Evolutionary conservation across 2,113 vertebrate genomes (phyloP).

Genomic region (Athene cunicularia): DNA sequence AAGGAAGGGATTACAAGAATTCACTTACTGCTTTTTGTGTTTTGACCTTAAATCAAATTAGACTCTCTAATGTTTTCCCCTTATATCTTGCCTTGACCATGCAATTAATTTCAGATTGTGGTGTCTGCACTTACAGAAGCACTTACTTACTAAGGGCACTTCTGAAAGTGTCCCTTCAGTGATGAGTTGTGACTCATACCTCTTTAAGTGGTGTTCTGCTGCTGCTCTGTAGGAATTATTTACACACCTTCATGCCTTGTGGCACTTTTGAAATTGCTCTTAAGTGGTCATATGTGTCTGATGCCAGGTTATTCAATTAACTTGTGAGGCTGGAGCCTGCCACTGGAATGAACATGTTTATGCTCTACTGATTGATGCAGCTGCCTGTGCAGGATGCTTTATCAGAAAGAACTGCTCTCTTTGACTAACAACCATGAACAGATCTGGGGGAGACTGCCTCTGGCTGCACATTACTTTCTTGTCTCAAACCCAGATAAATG

Average conservation of each 20-base stretch:
- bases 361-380: neutral
- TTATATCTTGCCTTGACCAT: neutral
- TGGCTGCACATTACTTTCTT: neutral
- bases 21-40: neutral
- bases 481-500: neutral
- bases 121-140: neutral
- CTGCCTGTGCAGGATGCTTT: neutral
- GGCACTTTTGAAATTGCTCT: neutral
- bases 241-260: neutral
- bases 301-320: neutral
- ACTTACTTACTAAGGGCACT: neutral
- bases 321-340: neutral
- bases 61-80: neutral
- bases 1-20: neutral
- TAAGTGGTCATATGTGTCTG: neutral
- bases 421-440: neutral
- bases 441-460: neutral
- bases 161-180: neutral
- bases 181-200: neutral
- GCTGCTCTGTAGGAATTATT: neutral
- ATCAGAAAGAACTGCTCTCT: neutral
- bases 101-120: neutral
- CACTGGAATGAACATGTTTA: neutral
- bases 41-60: neutral
- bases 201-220: neutral